Base-by-base conservation (phyloP, 2,797 vertebrate genomes). In the Chrosomus eos region DNA sequence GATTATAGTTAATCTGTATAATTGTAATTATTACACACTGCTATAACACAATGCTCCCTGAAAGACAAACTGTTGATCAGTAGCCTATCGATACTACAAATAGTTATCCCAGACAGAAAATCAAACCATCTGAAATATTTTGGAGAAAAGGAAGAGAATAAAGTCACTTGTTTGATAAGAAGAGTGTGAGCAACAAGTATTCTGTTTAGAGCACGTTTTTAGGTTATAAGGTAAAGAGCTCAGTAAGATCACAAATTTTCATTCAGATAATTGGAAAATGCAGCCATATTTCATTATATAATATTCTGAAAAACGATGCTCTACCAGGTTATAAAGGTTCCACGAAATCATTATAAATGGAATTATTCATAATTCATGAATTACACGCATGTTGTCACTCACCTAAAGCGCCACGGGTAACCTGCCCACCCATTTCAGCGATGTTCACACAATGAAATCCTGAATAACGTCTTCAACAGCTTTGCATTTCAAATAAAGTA, bases 381-480 rank as follows among this genome's bases (percentile, higher is more conserved):
- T 62, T 62, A n/a, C 3, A 62, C 8, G 11, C 8, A 43, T 62
- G 19, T 60, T 51, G 3, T 21, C 16, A 84, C 83, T 79, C 53
- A 84, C 83, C 83, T 60, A 71, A 79, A 70, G 51, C 45, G 14
- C 38, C 21, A n/a, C 53, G 83, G 53, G 74, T 79, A 36, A 79
- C 66, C 66, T 84, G 83, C 21, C 66, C 75, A 79, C 83, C 83
- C 83, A 84, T 84, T 79, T 62, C 26, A 48, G 55, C 62, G 21
- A 53, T n/a, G n/a, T 73, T 73, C 36, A 62, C 53, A 82, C 18
- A n/a, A 33, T 23, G 13, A 48, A 74, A 67, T 67, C 18, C 28
- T 53, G 40, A 11, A 33, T 36, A 51, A 53, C 13, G 14, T 67
- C 33, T 75, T 53, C 31, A 70, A 38, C 7, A 70, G 62, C 11